Evolutionary conservation across 1,140 invertebrate species (phyloP).

Genomic region (Cotesia chilonis): DNA sequence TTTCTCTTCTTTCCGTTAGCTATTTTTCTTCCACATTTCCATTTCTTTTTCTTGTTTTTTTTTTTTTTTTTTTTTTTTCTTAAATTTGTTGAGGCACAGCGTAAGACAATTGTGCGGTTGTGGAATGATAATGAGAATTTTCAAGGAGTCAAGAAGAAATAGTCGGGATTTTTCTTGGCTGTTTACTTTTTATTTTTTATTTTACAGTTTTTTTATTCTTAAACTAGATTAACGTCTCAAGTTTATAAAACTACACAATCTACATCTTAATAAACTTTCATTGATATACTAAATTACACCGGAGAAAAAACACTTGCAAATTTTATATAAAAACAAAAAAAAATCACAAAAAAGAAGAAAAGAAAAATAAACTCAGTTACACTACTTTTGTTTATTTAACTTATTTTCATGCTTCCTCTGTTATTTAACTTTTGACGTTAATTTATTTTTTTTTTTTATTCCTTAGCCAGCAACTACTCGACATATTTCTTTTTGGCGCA

Average conservation of each 20-base stretch:
- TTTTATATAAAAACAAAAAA: not conserved
- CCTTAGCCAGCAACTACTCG: not conserved
- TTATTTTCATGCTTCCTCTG: not conserved
- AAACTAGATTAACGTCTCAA: constrained; percentile 1
- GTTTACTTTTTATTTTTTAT: not conserved
- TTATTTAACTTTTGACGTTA: not conserved
- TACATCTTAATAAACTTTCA: constrained; percentile 7
- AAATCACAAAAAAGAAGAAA: not conserved
- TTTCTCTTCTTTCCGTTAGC: not conserved
- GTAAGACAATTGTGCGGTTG: constrained; percentile 6
- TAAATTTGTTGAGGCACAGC: constrained; percentile 2
- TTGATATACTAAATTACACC: not conserved
- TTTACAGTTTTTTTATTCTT: not conserved
- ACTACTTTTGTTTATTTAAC: constrained; percentile 7
- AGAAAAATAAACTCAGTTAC: not conserved
- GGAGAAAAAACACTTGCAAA: not conserved
- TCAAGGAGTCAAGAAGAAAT: constrained; percentile 9
- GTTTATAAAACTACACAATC: constrained; percentile 4
- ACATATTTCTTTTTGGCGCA: constrained; percentile 1
- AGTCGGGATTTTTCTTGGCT: not conserved
- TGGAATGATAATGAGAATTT: constrained; percentile 27
- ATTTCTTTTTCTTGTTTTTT: constrained; percentile 6
- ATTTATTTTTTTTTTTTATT: not conserved
- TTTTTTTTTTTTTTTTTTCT: constrained; percentile 5
- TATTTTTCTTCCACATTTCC: not conserved